phyloP scores from a whole-genome alignment of 2,888 invertebrate species.

The Adelphocoris suturalis region DNA sequence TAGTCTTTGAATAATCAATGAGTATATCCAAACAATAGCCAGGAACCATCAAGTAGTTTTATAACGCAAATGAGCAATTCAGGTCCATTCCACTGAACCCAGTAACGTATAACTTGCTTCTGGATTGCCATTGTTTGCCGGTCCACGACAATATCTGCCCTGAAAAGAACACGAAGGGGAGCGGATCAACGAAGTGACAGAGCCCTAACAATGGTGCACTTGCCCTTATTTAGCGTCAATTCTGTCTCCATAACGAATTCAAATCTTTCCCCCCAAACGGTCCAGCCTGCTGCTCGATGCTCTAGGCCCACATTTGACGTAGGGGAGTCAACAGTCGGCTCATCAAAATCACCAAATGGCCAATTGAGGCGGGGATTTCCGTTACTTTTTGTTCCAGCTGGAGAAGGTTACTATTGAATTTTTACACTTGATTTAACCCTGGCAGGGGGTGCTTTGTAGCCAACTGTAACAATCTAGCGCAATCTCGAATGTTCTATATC shows the following conservation, averaged over 20 bases:
- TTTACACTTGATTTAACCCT: slow-evolving; percentile 45
- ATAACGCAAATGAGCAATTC: neutral
- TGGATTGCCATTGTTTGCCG: neutral
- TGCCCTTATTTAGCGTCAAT: slow-evolving; percentile 69
- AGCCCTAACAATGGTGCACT: slow-evolving; percentile 46
- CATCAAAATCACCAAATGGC: slow-evolving; percentile 61
- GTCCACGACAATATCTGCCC: slow-evolving; percentile 26
- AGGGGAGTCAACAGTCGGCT: slow-evolving; percentile 63
- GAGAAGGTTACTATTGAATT: neutral
- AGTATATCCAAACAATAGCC: no score
- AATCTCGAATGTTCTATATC: neutral
- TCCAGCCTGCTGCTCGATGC: neutral
- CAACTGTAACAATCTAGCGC: neutral
- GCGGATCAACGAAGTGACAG: slow-evolving; percentile 29
- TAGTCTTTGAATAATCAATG: no score
- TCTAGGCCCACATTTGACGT: neutral
- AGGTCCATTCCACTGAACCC: neutral
- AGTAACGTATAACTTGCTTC: slow-evolving; percentile 54
- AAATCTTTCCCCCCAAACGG: slow-evolving; percentile 29
- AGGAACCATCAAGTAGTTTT: neutral
- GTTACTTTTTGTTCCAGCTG: slow-evolving; percentile 46
- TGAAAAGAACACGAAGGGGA: slow-evolving; percentile 37
- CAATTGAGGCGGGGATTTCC: slow-evolving; percentile 50
- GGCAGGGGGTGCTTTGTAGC: neutral
- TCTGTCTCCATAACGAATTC: slow-evolving; percentile 67